Conservation (phyloP, 2,113 vertebrate species). For the Agapornis roseicollis region DNA sequence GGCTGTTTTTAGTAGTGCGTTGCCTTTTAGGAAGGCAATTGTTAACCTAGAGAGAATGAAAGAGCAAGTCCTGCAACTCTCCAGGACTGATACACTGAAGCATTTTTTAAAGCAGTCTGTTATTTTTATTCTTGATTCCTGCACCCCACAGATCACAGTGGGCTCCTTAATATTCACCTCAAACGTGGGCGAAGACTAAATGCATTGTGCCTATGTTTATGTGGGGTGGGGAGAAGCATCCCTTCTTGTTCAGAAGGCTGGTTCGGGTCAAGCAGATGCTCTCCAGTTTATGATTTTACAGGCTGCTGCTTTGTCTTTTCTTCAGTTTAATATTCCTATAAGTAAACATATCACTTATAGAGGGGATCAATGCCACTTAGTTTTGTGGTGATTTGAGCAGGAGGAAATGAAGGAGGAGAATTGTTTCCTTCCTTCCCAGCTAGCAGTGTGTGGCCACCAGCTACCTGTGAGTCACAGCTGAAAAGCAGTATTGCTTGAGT, state of each 20-base stretch:
- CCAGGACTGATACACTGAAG: not conserved
- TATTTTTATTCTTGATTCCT: not conserved
- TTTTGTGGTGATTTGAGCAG: not conserved
- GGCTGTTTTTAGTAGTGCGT: not conserved
- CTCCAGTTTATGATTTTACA: not conserved
- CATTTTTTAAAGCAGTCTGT: not conserved
- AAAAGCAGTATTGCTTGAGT: not conserved
- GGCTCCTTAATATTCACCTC: not conserved
- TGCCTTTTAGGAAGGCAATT: not conserved
- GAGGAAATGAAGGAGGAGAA: not conserved
- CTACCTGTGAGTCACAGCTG: not conserved
- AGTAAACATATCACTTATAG: not conserved
- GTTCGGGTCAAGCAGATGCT: not conserved
- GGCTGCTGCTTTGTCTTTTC: not conserved
- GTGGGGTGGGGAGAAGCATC: not conserved
- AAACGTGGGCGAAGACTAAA: not conserved
- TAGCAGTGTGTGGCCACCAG: not conserved
- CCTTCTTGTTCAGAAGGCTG: not conserved
- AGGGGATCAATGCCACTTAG: not conserved
- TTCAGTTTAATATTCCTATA: not conserved
- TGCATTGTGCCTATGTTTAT: not conserved
- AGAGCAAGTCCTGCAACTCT: not conserved
- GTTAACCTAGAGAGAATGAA: not conserved
- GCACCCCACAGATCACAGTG: not conserved
- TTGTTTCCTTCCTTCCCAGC: not conserved